phyloP scores from a whole-genome alignment of 2,888 invertebrate genomes.

The Synergus laeviventris region DNA sequence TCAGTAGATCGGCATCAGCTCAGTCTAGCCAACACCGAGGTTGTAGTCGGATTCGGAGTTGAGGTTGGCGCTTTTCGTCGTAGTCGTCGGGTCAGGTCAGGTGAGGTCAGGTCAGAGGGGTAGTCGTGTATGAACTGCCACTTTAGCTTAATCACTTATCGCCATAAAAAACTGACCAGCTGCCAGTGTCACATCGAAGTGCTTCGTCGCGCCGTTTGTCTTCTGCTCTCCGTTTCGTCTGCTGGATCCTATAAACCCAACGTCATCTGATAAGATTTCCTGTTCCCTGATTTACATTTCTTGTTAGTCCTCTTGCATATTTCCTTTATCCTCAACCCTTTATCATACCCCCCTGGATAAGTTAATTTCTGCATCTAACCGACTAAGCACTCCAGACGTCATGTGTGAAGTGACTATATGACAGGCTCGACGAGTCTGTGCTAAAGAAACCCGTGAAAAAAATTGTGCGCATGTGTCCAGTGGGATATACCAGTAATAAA shows the following conservation, averaged over 20 bases:
- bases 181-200: conserved; percentile 47
- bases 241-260: neutral
- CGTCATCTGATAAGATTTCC: conserved; percentile 2
- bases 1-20: conserved; percentile 61
- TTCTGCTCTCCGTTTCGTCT: conserved; percentile 39
- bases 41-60: conserved; percentile 64
- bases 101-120: conserved; percentile 51
- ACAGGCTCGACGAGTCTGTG: conserved; percentile 62
- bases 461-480: conserved; percentile 75
- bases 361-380: neutral
- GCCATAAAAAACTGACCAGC: conserved; percentile 31
- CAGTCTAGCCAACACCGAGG: conserved; percentile 73
- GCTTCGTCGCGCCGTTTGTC: conserved; percentile 44
- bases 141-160: conserved; percentile 48
- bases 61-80: conserved; percentile 59
- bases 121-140: conserved; percentile 58
- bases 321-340: neutral
- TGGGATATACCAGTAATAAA: conserved; percentile 72
- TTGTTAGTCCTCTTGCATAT: neutral
- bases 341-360: neutral
- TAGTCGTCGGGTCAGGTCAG: conserved; percentile 45
- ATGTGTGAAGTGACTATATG: conserved; percentile 64
- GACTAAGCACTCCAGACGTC: conserved; percentile 50
- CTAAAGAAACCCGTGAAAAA: conserved; percentile 56
- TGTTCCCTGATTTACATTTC: conserved; percentile 5